Conservation (phyloP, 1,140 invertebrate genomes). For the Phymorhynchus buccinoides region DNA sequence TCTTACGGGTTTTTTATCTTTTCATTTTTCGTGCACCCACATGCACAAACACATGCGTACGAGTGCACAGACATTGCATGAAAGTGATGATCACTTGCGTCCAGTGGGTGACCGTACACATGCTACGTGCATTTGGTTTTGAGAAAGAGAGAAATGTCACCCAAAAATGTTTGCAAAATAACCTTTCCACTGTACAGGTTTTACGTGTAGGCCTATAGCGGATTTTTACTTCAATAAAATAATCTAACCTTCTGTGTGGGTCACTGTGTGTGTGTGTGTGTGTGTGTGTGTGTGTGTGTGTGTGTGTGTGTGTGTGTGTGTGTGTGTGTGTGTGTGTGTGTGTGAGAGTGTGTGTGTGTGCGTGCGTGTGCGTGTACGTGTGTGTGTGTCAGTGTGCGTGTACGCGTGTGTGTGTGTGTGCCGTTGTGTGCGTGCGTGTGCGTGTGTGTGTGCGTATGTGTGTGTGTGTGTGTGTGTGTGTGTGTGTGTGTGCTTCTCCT, state of each 20-base stretch:
- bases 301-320: slow-evolving; percentile 4
- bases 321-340: slow-evolving; percentile 5
- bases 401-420: neutral
- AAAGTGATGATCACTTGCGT: no score
- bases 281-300: slow-evolving; percentile 15
- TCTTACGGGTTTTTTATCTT: neutral
- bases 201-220: neutral
- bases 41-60: neutral
- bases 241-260: no score
- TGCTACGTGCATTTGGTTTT: neutral
- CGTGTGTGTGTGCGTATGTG: no score
- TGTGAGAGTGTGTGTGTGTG: slow-evolving; percentile 14
- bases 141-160: neutral
- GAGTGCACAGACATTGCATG: neutral
- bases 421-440: neutral
- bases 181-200: neutral
- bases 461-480: slow-evolving; percentile 11
- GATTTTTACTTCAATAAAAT: neutral
- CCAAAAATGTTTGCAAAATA: no score
- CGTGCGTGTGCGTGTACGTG: neutral
- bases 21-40: neutral
- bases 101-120: neutral
- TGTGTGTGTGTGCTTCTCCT: neutral
- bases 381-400: neutral
- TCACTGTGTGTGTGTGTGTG: neutral